These are phyloP conservation scores for Lasioglossum marginatum DNA, from an alignment of 2,888 invertebrate genomes.

Conservation along the genomic window DNA sequence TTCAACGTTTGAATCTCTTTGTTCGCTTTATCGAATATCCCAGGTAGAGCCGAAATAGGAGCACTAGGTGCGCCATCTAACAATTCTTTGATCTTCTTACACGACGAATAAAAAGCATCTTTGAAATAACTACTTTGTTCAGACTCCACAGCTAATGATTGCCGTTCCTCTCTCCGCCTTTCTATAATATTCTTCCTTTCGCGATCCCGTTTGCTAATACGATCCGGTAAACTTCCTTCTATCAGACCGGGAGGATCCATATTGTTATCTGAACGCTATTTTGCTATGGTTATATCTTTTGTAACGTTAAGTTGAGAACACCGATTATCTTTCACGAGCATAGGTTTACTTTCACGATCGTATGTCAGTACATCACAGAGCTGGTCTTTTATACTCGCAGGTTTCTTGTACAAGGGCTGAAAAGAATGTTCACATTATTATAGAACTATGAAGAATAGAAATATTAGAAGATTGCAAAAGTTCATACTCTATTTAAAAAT, in stretches of 20 bases:
- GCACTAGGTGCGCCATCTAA: conserved; percentile 85
- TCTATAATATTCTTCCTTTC: conserved; percentile 89
- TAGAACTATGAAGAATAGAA: not conserved
- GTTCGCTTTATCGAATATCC: conserved; percentile 89
- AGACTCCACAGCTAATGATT: conserved; percentile 87
- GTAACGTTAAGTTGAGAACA: not conserved
- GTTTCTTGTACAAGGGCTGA: conserved; percentile 9
- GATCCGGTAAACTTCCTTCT: conserved; percentile 84
- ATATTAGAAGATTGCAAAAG: too few relatives aligned
- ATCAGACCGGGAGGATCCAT: conserved; percentile 77
- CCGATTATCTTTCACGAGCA: conserved; percentile 25
- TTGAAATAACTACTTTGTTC: conserved; percentile 91
- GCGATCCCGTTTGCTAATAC: conserved; percentile 86
- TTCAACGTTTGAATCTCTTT: conserved; percentile 91
- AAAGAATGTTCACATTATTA: conserved; percentile 3
- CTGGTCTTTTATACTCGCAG: conserved; percentile 8
- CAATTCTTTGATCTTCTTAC: conserved; percentile 88
- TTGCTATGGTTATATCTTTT: conserved; percentile 22
- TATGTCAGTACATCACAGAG: conserved; percentile 10
- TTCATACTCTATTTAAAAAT: too few relatives aligned
- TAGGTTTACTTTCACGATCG: conserved; percentile 23
- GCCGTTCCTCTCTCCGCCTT: conserved; percentile 88
- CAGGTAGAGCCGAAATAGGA: conserved; percentile 86
- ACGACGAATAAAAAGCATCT: conserved; percentile 88
- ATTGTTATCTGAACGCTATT: conserved; percentile 67